Conservation (phyloP, 2,113 vertebrate genomes). For the Thinocorus orbignyianus region DNA sequence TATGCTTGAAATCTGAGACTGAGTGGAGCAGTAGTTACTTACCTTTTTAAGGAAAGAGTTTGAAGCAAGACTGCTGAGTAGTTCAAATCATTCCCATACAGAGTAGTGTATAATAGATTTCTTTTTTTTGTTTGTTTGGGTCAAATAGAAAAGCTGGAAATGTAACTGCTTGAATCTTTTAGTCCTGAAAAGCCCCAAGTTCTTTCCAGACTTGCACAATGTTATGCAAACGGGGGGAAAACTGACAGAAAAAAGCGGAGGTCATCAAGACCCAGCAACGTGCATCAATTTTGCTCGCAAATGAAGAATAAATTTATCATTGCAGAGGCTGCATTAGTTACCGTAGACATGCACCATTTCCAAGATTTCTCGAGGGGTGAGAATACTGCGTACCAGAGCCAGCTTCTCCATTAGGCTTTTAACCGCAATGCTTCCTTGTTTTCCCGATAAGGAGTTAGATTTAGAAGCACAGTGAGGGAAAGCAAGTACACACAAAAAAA, state of each 20-base stretch:
- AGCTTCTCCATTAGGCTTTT: conserved; percentile 62
- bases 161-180: not conserved
- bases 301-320: conserved; percentile 54
- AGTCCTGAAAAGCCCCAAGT: conserved; percentile 15
- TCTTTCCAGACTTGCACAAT: not conserved
- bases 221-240: not conserved
- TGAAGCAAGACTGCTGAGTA: conserved; percentile 65
- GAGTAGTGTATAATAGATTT: conserved; percentile 29
- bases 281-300: conserved; percentile 25
- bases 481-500: not conserved
- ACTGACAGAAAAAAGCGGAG: not conserved
- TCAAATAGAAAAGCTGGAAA: conserved; percentile 30
- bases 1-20: conserved; percentile 49
- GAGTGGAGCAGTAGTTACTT: conserved; percentile 24
- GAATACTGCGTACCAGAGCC: conserved; percentile 46
- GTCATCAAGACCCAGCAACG: conserved; percentile 19
- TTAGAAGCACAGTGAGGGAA: conserved; percentile 10
- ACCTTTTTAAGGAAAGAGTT: conserved; percentile 56
- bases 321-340: conserved; percentile 17
- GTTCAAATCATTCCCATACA: conserved; percentile 51
- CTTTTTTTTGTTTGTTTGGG: not conserved
- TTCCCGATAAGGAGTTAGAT: conserved; percentile 32
- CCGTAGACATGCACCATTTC: conserved; percentile 44
- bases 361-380: conserved; percentile 59
- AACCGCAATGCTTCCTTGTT: conserved; percentile 46